These are phyloP conservation scores for Drosophila aff. DNA, from an alignment of 1,140 invertebrate genomes.

Conservation along the genomic window DNA sequence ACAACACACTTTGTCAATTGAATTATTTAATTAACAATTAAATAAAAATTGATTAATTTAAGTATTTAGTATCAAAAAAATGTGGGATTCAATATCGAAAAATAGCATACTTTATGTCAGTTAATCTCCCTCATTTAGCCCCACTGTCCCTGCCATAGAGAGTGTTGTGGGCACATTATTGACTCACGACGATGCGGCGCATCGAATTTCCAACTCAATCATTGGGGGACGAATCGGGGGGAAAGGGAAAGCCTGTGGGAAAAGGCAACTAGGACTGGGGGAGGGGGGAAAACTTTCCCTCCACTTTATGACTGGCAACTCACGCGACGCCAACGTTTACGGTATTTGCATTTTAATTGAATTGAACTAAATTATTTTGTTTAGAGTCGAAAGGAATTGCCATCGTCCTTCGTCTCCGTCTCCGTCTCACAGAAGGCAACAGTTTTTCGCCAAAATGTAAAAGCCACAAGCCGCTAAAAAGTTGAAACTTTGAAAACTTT, in stretches of 20 bases:
- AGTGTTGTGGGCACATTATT: slow-evolving; percentile 47
- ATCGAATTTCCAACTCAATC: slow-evolving; percentile 75
- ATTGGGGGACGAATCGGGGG: background rate
- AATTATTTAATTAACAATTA: too few species aligned
- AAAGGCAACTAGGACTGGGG: background rate
- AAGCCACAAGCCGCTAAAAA: slow-evolving; percentile 55
- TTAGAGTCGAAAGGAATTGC: slow-evolving; percentile 46
- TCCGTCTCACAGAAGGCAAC: slow-evolving; percentile 6
- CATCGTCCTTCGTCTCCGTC: background rate
- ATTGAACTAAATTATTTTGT: slow-evolving; percentile 77
- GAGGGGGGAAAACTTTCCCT: slow-evolving; percentile 15
- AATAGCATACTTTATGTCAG: too few species aligned
- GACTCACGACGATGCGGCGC: slow-evolving; percentile 50
- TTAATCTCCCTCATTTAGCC: background rate
- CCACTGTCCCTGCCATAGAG: slow-evolving; percentile 9
- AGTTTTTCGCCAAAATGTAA: slow-evolving; percentile 24
- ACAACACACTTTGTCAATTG: too few species aligned
- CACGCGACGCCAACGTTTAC: slow-evolving; percentile 44
- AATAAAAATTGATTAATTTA: too few species aligned
- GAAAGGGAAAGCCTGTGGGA: background rate
- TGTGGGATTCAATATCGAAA: too few species aligned
- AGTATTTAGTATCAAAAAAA: too few species aligned
- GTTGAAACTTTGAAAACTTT: slow-evolving; percentile 30
- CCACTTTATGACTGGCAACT: slow-evolving; percentile 34
- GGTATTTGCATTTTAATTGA: slow-evolving; percentile 81